A percentile compares a stretch with the other conserved stretches of the same genome.
Conservation (phyloP, 1,140 invertebrate genomes). For the Drosophila nebulosa region DNA sequence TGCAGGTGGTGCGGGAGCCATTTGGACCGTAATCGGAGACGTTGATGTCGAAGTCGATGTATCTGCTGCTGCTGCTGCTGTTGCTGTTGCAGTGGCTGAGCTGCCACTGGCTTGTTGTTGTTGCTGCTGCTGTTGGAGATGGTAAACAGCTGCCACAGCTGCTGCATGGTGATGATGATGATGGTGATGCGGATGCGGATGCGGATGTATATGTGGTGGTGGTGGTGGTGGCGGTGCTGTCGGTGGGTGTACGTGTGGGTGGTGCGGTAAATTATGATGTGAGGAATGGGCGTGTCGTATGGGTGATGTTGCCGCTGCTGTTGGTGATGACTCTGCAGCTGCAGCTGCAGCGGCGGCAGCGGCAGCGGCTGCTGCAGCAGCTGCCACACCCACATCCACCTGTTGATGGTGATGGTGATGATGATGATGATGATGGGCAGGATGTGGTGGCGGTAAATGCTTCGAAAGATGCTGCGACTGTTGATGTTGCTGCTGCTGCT, state of each 20-base stretch:
- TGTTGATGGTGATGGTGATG: conserved; percentile 35
- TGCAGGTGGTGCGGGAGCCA: conserved; percentile 20
- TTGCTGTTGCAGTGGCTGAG: conserved; percentile 58
- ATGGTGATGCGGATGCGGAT: conserved; percentile 51
- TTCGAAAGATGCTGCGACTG: conserved; percentile 16
- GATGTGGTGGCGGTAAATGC: conserved; percentile 22
- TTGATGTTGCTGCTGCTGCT: conserved; percentile 31
- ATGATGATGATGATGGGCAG: conserved; percentile 37
- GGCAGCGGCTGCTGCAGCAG: conserved; percentile 5
- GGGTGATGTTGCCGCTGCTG: conserved; percentile 19
- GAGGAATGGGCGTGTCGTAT: conserved; percentile 47
- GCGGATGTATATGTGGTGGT: conserved; percentile 36
- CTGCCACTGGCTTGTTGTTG: conserved; percentile 36
- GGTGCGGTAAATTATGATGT: conserved; percentile 63
- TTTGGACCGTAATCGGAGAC: conserved; percentile 21
- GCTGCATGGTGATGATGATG: conserved; percentile 58
- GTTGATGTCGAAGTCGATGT: conserved; percentile 15
- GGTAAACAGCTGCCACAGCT: conserved; percentile 61
- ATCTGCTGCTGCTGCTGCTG: conserved; percentile 26
- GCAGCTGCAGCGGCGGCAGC: conserved; percentile 8
- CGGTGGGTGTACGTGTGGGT: conserved; percentile 27
- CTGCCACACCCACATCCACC: conserved; percentile 20
- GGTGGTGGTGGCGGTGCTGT: conserved; percentile 28
- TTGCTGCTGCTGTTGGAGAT: conserved; percentile 56
- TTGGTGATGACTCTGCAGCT: conserved; percentile 4